Evolutionary conservation across 2,113 vertebrate genomes (phyloP).

Genomic region (Camelus dromedarius): DNA sequence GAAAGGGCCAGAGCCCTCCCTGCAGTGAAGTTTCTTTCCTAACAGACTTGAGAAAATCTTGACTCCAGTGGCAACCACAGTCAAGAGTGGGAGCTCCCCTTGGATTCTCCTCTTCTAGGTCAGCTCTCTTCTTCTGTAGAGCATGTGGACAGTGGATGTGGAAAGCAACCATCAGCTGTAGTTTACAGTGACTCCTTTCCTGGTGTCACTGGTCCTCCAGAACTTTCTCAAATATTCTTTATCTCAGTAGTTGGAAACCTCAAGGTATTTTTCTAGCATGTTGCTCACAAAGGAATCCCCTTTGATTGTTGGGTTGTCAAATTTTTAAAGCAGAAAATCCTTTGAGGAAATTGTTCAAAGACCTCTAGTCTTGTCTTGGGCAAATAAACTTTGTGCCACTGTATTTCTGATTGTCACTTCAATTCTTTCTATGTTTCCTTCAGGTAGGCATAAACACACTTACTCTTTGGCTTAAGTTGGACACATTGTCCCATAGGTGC

Average conservation of each 20-base stretch:
- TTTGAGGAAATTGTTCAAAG: not conserved
- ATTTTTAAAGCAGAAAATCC: not conserved
- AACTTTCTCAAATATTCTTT: constrained; percentile 5
- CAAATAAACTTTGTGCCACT: not conserved
- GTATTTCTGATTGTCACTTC: not conserved
- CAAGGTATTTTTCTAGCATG: not conserved
- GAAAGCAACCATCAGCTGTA: not conserved
- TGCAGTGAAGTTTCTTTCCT: not conserved
- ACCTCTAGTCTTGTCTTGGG: not conserved
- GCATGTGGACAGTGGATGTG: not conserved
- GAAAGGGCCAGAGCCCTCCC: not conserved
- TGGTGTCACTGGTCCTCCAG: not conserved
- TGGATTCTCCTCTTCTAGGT: not conserved
- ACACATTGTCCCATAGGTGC: not conserved
- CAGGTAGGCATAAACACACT: not conserved
- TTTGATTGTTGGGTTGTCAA: not conserved
- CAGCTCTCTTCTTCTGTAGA: not conserved
- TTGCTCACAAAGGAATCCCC: not conserved
- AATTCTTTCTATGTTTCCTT: not conserved
- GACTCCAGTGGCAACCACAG: not conserved
- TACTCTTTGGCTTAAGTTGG: not conserved
- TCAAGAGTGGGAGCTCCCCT: not conserved
- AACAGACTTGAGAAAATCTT: not conserved
- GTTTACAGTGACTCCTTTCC: not conserved
- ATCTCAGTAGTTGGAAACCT: not conserved